Evolutionary conservation across 2,888 invertebrate species (phyloP).

Genomic region (Heteromyza rotundicornis): DNA sequence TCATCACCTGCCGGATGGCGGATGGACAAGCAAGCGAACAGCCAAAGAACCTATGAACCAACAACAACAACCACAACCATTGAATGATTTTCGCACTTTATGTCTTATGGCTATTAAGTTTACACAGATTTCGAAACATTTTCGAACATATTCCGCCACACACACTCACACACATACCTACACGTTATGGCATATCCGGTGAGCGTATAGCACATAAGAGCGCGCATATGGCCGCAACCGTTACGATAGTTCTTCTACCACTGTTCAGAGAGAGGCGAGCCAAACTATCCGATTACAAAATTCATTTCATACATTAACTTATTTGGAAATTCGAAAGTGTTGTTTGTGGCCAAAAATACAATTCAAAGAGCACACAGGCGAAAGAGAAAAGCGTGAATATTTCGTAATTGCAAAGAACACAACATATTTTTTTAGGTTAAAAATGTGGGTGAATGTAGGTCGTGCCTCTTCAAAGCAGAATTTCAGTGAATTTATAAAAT

Average conservation of each 20-base stretch:
- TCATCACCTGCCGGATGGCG: slow-evolving; percentile 6
- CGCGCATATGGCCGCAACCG: no score
- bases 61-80: slow-evolving; percentile 22
- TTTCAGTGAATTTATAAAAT: background rate
- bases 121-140: slow-evolving; percentile 3
- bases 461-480: no score
- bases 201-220: background rate
- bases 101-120: background rate
- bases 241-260: no score
- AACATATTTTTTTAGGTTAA: slow-evolving; percentile 7
- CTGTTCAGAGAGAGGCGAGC: background rate
- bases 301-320: slow-evolving; percentile 29
- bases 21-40: slow-evolving; percentile 11
- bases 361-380: background rate
- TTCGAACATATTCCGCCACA: slow-evolving; percentile 18
- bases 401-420: slow-evolving; percentile 21
- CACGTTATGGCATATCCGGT: background rate
- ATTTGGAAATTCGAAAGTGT: slow-evolving; percentile 38
- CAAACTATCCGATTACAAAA: slow-evolving; percentile 38
- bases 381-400: no score
- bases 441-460: slow-evolving; percentile 7
- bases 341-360: background rate
- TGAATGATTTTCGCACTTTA: no score
- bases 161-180: slow-evolving; percentile 6
- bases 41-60: slow-evolving; percentile 12